Evolutionary conservation across 2,113 vertebrate species (phyloP), one percentile per base, ranked within the genome.

Genomic region (Propithecus coquereli): DNA sequence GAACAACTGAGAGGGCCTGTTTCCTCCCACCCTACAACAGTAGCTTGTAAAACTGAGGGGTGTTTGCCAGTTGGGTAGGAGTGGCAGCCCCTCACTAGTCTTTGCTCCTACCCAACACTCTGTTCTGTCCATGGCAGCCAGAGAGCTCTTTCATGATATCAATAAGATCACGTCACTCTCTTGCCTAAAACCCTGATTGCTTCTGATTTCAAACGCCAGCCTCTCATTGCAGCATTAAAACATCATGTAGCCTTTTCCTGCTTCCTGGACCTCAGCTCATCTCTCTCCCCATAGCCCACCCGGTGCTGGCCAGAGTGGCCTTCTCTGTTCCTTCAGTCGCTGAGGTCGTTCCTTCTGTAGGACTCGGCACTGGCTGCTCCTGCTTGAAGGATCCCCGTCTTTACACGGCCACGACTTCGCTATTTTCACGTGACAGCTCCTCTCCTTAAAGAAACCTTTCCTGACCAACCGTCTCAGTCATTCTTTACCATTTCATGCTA

Each of bases 371-470:
- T 43, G 22, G 16, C 34, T 7, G 4, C 22, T 32, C 1, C 37
- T 91, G 37, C 66, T 74, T 22, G 43, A 57, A 5, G 6, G 1
- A 2, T 40, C 3, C 18, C 9, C 5, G 2, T 43, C 3, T 70
- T 63, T n/a, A 54, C 23, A 12, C 2, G 27, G 68, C 30, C 34
- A 17, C 5, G 3, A 3, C 3, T 9, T 70, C 68, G 61, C 30
- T 0, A 0, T 37, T 14, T 34, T 54, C 37, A 47, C 2, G 12
- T 2, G 10, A 16, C 12, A 45, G 63, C n/a, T 54, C 20, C 23
- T 32, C 22, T 76, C 16, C 43, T 59, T 18, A 1, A 9, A 32
- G 61, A 37, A 47, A 14, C 61, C 50, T 77, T 30, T 70, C 17
- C 74, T 1, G 1, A 40, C 57, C 7, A 12, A 3, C 30, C 4